Base-by-base conservation (phyloP, 2,888 invertebrate species). In the Caenorhabditis uteleia region DNA sequence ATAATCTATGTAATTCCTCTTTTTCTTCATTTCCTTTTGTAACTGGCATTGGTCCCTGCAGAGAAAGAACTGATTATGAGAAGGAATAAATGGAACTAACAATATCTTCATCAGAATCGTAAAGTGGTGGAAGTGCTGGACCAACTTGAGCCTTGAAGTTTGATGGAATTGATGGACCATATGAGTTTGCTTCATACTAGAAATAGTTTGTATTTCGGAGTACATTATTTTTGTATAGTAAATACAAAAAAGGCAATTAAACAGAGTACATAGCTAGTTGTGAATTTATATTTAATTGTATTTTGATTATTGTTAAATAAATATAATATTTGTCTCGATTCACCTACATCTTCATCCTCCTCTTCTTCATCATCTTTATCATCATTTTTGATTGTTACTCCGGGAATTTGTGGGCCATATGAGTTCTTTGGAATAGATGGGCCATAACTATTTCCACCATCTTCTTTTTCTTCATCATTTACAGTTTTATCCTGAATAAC, bases 61-160 rank as follows among this genome's bases (percentile, higher is more conserved):
- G 51, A 42, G n/a, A 46, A 43, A 21, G 23, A 14, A n/a, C 47
- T 23, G 21, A 42, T 42, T 29, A 51, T 18, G 14, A 18, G 20
- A 14, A 44, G 7, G 39, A n/a, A 3, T 55, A 18, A 40, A 47
- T 34, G 10, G 33, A 34, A 54, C 55, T 29, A 8, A 54, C 61
- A 45, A 71, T 61, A 34, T 68, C 66, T 6, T 66, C 71, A 48
- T 65, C 71, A 31, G 58, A 57, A 34, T 68, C 68, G 36, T 6
- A 33, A 27, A 8, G 31, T 3, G 36, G 38, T 12, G 66, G 60
- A n/a, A 66, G 18, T 2, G 45, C 16, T 7, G 65, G 51, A 14
- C 60, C 56, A 3, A 18, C 54, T 21, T 21, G 26, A 18, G 42
- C 33, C 14, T 50, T 40, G 29, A 61, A 55, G 31, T 57, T 56